Conservation (phyloP, 2,888 invertebrate species). For the Tricholauxania praeusta region DNA sequence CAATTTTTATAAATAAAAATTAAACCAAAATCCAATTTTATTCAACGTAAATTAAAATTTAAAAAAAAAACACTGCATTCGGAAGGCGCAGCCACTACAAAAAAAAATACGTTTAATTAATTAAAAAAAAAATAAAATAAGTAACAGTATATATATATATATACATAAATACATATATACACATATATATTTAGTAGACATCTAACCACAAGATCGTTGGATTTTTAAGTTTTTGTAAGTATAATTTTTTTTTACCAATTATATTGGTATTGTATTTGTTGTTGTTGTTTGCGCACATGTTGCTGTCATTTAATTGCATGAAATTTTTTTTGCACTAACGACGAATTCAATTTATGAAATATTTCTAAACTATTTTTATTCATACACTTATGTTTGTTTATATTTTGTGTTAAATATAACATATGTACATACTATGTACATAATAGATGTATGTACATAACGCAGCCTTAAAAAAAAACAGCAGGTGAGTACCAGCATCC, state of each 20-base stretch:
- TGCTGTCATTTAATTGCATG: background rate
- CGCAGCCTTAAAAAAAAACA: too few species aligned
- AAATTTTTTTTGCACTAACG: too few species aligned
- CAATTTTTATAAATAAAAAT: conserved; percentile 10
- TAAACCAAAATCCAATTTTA: conserved; percentile 1
- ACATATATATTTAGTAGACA: conserved; percentile 20
- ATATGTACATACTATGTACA: too few species aligned
- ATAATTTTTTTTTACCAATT: conserved; percentile 1
- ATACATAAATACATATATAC: conserved; percentile 50
- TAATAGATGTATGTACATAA: too few species aligned
- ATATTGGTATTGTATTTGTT: background rate
- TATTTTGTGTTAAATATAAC: too few species aligned
- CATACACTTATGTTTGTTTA: too few species aligned
- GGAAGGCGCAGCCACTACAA: conserved; percentile 4
- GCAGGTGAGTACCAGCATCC: too few species aligned
- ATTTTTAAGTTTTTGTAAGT: conserved; percentile 64
- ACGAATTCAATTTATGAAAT: too few species aligned
- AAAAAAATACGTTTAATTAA: conserved; percentile 41
- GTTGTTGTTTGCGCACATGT: conserved; percentile 9
- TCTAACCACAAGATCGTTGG: conserved; percentile 58
- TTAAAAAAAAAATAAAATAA: conserved; percentile 24
- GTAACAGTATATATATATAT: conserved; percentile 32
- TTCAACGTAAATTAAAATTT: conserved; percentile 16
- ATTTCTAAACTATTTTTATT: too few species aligned
- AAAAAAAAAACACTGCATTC: conserved; percentile 42